phyloP scores from a whole-genome alignment of 2,113 vertebrate species.

The Indicator indicator region DNA sequence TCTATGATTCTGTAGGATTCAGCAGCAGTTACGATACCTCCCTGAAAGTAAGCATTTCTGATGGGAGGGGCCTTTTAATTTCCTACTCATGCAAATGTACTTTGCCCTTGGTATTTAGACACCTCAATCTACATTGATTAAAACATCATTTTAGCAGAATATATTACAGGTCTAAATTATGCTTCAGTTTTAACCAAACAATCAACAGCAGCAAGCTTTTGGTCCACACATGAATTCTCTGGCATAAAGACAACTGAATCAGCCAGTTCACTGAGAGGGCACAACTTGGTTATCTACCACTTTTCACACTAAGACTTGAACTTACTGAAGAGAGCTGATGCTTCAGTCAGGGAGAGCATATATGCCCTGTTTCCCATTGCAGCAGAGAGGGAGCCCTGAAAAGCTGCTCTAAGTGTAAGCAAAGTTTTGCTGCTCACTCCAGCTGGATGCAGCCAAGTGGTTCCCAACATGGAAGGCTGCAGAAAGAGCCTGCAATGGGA shows the following conservation, averaged over 20 bases:
- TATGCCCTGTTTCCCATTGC: accelerated
- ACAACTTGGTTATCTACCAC: neutral
- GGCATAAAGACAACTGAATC: neutral
- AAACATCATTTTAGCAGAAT: neutral
- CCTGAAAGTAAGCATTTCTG: neutral
- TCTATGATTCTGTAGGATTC: neutral
- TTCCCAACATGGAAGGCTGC: neutral
- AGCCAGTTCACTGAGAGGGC: neutral
- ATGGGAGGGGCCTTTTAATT: neutral
- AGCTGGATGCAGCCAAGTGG: accelerated
- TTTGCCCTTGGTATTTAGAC: neutral
- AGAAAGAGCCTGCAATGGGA: accelerated
- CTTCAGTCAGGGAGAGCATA: neutral
- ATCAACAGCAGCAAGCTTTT: neutral
- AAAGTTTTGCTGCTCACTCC: accelerated
- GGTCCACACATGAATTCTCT: accelerated
- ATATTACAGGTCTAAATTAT: neutral
- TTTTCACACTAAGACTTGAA: neutral
- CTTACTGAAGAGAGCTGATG: neutral
- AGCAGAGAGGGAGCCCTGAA: neutral
- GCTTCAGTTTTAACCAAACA: neutral
- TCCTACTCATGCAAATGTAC: neutral
- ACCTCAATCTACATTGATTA: neutral
- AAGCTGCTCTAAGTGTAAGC: neutral
- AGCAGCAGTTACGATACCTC: neutral